phyloP scores from a whole-genome alignment of 1,140 invertebrate species.

The Apis dorsata region DNA sequence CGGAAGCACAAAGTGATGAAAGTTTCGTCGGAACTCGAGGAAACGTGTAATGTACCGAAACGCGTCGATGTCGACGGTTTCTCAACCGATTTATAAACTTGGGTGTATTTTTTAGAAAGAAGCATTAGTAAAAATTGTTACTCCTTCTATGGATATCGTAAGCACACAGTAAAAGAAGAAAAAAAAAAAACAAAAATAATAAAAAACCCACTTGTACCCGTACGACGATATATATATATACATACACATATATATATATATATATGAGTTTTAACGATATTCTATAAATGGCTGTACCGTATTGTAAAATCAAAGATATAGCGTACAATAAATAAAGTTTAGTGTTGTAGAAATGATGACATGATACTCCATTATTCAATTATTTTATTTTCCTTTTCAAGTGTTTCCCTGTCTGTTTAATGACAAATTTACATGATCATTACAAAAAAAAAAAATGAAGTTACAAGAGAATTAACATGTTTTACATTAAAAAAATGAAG shows the following conservation, averaged over 20 bases:
- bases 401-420: rapidly evolving
- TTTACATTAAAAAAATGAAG: background rate
- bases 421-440: background rate
- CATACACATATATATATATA: no score
- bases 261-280: constrained; percentile 70
- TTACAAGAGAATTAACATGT: background rate
- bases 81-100: constrained; percentile 64
- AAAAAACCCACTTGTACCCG: constrained; percentile 50
- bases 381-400: no score
- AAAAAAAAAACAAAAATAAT: constrained; percentile 7
- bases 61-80: constrained; percentile 39
- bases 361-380: background rate
- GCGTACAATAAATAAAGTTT: constrained; percentile 72
- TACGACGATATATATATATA: constrained; percentile 50
- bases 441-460: background rate
- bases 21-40: background rate
- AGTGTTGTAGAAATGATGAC: constrained; percentile 53
- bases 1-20: background rate
- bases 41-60: constrained; percentile 14
- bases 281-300: constrained; percentile 78
- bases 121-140: constrained; percentile 72
- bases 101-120: constrained; percentile 74
- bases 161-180: constrained; percentile 22
- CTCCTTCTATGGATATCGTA: constrained; percentile 67
- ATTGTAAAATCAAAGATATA: constrained; percentile 78